Conservation (phyloP, 2,888 invertebrate genomes). For the Pachymerium ferrugineum region DNA sequence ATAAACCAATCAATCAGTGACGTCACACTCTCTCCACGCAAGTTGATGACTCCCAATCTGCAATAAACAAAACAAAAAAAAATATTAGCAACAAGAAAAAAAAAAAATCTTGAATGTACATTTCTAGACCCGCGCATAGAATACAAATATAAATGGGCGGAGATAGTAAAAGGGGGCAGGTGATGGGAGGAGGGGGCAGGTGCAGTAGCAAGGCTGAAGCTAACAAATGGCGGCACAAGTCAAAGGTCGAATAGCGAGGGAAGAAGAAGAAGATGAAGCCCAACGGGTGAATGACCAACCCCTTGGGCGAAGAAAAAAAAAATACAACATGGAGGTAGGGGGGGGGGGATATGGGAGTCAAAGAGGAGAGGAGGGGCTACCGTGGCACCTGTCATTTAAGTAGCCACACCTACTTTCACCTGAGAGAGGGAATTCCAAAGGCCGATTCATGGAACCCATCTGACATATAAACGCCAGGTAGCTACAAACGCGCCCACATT, state of each 20-base stretch:
- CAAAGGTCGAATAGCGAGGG: background rate
- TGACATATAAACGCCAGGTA: constrained; percentile 21
- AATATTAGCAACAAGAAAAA: background rate
- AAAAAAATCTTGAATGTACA: background rate
- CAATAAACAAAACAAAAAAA: too few relatives aligned
- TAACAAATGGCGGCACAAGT: background rate
- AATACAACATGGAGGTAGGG: too few relatives aligned
- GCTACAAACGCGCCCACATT: constrained; percentile 13
- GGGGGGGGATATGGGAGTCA: too few relatives aligned
- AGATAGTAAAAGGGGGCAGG: background rate
- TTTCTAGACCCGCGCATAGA: background rate
- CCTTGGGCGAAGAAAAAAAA: background rate
- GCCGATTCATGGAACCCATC: constrained; percentile 14
- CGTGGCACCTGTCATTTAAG: background rate
- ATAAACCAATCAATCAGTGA: too few relatives aligned
- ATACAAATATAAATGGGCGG: background rate
- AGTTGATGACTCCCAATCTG: too few relatives aligned
- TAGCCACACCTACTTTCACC: constrained; percentile 12
- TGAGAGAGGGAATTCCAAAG: background rate
- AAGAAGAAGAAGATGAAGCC: constrained; percentile 7
- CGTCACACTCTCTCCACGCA: too few relatives aligned
- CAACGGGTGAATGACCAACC: background rate
- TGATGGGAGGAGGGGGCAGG: background rate
- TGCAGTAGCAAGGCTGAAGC: constrained; percentile 5
- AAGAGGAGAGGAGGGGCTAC: background rate